Conservation (phyloP, 2,113 vertebrate species). For the Anser brachyrhynchus region DNA sequence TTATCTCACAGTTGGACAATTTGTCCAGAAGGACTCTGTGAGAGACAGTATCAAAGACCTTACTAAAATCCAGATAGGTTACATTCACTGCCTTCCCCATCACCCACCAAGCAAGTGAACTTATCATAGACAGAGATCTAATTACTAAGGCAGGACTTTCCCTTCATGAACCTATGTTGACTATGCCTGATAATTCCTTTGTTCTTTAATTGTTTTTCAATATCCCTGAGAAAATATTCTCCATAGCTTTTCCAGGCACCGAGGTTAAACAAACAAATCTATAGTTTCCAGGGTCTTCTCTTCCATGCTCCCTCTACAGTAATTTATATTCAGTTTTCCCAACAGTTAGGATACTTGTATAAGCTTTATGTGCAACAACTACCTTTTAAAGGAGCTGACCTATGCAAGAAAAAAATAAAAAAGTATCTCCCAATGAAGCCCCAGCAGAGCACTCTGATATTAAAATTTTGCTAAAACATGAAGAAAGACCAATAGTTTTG, state of each 20-base stretch:
- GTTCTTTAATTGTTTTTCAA: too few species aligned
- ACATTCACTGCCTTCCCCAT: too few species aligned
- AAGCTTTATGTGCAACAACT: not conserved
- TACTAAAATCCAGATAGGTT: too few species aligned
- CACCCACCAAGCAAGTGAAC: too few species aligned
- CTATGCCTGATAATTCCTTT: too few species aligned
- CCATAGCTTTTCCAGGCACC: not conserved
- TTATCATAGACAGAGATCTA: too few species aligned
- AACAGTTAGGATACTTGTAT: not conserved
- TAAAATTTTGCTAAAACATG: not conserved
- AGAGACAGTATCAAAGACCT: too few species aligned
- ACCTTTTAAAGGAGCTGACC: not conserved
- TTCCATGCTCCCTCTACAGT: not conserved
- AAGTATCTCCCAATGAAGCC: not conserved
- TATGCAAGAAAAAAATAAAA: not conserved
- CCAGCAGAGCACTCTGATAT: not conserved
- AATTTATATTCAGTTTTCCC: not conserved
- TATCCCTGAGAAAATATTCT: too few species aligned
- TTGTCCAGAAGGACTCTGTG: too few species aligned
- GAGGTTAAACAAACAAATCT: not conserved
- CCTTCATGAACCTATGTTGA: too few species aligned
- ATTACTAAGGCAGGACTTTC: too few species aligned
- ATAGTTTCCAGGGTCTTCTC: not conserved
- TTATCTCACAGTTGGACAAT: too few species aligned
- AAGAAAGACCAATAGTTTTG: not conserved